phyloP scores from a whole-genome alignment of 2,888 invertebrate species.

The Aporophyla lueneburgensis region DNA sequence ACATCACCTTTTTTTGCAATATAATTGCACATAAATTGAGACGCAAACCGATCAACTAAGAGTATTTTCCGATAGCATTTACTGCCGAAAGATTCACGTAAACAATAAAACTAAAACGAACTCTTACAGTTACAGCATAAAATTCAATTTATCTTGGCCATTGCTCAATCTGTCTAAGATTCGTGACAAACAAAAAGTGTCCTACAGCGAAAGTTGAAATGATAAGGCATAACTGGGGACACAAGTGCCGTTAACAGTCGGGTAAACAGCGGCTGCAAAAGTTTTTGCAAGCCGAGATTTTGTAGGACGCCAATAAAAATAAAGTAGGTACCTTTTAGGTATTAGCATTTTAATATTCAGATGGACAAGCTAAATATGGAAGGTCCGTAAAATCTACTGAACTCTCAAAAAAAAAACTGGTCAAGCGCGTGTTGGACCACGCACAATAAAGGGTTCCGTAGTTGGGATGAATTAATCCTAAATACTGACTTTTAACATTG shows the following conservation, averaged over 20 bases:
- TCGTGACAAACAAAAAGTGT: constrained; percentile 67
- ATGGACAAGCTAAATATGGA: constrained; percentile 52
- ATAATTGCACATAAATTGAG: constrained; percentile 21
- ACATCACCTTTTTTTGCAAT: not conserved
- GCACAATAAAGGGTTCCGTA: too few species aligned
- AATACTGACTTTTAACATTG: too few species aligned
- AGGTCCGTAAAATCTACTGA: constrained; percentile 10
- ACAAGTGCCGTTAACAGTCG: constrained; percentile 66
- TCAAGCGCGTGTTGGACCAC: too few species aligned
- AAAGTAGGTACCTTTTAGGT: constrained; percentile 48
- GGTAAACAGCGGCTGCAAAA: constrained; percentile 62
- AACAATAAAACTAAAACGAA: constrained; percentile 35
- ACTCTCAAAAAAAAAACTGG: constrained; percentile 7
- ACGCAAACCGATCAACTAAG: constrained; percentile 28
- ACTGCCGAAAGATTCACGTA: constrained; percentile 24
- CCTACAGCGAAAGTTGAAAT: constrained; percentile 68
- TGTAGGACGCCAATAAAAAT: constrained; percentile 60
- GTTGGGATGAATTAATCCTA: too few species aligned
- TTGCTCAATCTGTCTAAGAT: constrained; percentile 45
- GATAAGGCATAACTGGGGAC: constrained; percentile 68
- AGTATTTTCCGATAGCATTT: constrained; percentile 53
- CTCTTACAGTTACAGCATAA: constrained; percentile 17
- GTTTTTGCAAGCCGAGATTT: constrained; percentile 54
- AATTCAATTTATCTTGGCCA: constrained; percentile 51
- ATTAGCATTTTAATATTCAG: constrained; percentile 59